These are phyloP conservation scores for Diorhabda carinulata DNA, from an alignment of 1,140 invertebrate species.

Conservation along the genomic window DNA sequence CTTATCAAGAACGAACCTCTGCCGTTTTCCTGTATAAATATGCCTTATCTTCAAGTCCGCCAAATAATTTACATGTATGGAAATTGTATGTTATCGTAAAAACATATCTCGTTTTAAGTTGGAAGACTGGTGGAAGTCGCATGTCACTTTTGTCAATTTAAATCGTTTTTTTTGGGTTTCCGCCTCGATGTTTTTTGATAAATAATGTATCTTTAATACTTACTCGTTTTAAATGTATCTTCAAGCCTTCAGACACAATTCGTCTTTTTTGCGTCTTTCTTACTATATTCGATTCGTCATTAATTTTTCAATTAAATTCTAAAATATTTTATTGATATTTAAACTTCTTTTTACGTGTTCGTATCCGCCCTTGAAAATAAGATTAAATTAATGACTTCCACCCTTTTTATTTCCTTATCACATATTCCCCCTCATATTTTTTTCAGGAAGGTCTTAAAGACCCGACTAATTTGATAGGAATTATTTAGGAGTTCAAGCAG, in stretches of 20 bases:
- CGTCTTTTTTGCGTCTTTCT: too few species aligned
- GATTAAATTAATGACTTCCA: conserved; percentile 1
- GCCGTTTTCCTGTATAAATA: neutral
- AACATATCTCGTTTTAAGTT: neutral
- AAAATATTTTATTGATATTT: too few species aligned
- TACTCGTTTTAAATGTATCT: neutral
- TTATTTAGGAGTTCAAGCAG: neutral
- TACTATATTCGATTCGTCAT: too few species aligned
- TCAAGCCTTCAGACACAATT: neutral
- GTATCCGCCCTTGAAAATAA: neutral
- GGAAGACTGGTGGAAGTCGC: neutral
- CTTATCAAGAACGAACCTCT: neutral
- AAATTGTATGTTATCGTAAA: conserved; percentile 1
- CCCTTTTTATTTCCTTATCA: neutral
- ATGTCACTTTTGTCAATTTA: neutral
- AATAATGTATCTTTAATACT: neutral
- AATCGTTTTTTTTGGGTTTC: neutral
- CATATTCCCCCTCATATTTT: neutral
- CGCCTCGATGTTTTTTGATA: neutral
- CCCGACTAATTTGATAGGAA: conserved; percentile 1
- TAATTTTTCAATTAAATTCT: too few species aligned
- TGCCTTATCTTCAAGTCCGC: neutral
- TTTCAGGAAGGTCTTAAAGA: conserved; percentile 2
- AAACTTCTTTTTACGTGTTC: too few species aligned
- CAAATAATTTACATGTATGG: neutral